Evolutionary conservation across 2,797 vertebrate genomes (phyloP).

Genomic region (Karalla daura): DNA sequence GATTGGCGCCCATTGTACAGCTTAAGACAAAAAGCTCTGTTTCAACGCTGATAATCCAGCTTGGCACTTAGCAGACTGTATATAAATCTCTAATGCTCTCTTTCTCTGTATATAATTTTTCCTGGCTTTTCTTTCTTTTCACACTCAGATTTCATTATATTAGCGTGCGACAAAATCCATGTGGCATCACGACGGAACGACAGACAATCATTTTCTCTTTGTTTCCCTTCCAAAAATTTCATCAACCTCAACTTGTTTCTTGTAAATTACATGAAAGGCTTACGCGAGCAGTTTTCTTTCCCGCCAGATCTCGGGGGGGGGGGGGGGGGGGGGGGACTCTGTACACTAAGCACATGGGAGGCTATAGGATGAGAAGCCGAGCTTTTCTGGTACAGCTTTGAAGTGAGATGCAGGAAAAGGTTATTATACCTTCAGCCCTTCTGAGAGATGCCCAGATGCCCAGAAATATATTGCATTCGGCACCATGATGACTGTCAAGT

Average conservation of each 20-base stretch:
- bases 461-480: conserved; percentile 62
- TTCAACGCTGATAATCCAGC: conserved; percentile 84
- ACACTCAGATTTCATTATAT: conserved; percentile 73
- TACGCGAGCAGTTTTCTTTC: conserved; percentile 48
- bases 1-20: conserved; percentile 81
- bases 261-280: conserved; percentile 60
- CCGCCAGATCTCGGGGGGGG: conserved; percentile 33
- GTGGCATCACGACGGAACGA: conserved; percentile 72
- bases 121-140: conserved; percentile 68
- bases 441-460: conserved; percentile 60
- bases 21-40: conserved; percentile 84
- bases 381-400: conserved; percentile 67
- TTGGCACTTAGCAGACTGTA: conserved; percentile 81
- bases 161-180: conserved; percentile 70
- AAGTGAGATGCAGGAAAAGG: conserved; percentile 63
- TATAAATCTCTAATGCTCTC: conserved; percentile 82
- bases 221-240: conserved; percentile 56
- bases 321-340: conserved; percentile 36
- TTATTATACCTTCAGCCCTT: conserved; percentile 67
- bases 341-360: conserved; percentile 48
- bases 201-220: conserved; percentile 72
- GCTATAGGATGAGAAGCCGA: conserved; percentile 52
- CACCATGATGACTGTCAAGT: conserved; percentile 56
- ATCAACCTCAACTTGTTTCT: conserved; percentile 60
- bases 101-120: conserved; percentile 81